These are phyloP conservation scores for Drosophila paramelanica DNA, from an alignment of 2,888 invertebrate species.

Conservation along the genomic window DNA sequence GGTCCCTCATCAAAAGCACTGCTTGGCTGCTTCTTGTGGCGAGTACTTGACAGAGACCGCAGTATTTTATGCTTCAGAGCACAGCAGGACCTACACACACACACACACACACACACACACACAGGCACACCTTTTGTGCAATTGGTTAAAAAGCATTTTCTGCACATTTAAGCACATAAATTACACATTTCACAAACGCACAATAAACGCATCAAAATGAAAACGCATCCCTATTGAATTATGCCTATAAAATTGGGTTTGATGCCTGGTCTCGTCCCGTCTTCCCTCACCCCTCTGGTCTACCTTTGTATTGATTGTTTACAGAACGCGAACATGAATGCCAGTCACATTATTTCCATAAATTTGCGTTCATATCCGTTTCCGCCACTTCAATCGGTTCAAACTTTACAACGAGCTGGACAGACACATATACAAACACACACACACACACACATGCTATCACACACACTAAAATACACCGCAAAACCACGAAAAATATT, in stretches of 20 bases:
- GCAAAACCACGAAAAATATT: slow-evolving; percentile 62
- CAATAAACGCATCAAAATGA: slow-evolving; percentile 37
- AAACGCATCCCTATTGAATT: slow-evolving; percentile 66
- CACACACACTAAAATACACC: slow-evolving; percentile 6
- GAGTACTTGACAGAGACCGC: slow-evolving; percentile 54
- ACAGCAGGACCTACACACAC: slow-evolving; percentile 23
- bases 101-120: slow-evolving; percentile 8
- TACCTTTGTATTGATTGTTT: slow-evolving; percentile 51
- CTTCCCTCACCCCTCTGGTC: neutral
- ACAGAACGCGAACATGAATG: slow-evolving; percentile 43
- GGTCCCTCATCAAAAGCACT: slow-evolving; percentile 67
- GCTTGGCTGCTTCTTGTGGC: slow-evolving; percentile 37
- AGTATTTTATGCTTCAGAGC: slow-evolving; percentile 63
- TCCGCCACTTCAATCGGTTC: slow-evolving; percentile 68
- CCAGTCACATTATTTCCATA: slow-evolving; percentile 74
- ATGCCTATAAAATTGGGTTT: slow-evolving; percentile 52
- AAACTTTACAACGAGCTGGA: slow-evolving; percentile 23
- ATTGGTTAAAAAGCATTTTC: slow-evolving; percentile 71
- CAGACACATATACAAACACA: neutral
- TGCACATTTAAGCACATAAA: slow-evolving; percentile 71
- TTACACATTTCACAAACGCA: slow-evolving; percentile 53
- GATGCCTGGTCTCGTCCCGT: neutral
- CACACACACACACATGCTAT: neutral
- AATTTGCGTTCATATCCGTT: slow-evolving; percentile 77
- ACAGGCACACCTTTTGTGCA: slow-evolving; percentile 55